phyloP scores from a whole-genome alignment of 2,888 invertebrate species.

The Epirrhoe tristata region DNA sequence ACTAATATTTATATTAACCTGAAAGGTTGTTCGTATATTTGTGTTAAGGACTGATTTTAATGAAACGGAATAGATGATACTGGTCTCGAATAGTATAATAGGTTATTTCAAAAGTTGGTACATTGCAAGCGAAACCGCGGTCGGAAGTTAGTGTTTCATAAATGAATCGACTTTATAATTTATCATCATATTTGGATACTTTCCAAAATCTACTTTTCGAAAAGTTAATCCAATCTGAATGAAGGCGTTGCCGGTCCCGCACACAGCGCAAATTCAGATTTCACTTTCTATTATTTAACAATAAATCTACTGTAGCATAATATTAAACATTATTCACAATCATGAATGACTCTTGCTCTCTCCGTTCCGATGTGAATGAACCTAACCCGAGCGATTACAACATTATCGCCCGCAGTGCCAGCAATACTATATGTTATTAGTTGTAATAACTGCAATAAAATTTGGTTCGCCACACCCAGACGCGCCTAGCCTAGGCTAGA shows the following conservation, averaged over 20 bases:
- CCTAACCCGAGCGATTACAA: constrained; percentile 54
- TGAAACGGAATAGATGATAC: too few species aligned
- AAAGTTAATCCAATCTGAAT: constrained; percentile 24
- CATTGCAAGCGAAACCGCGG: too few species aligned
- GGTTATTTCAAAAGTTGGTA: too few species aligned
- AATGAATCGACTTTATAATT: constrained; percentile 6
- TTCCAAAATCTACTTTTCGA: constrained; percentile 21
- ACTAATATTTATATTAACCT: too few species aligned
- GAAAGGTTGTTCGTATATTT: neutral
- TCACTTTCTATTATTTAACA: constrained; percentile 43
- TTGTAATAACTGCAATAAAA: constrained; percentile 56
- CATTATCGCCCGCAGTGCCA: constrained; percentile 53
- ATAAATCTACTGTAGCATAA: constrained; percentile 29
- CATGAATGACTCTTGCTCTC: constrained; percentile 52
- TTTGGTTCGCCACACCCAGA: constrained; percentile 55
- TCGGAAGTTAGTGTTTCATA: too few species aligned
- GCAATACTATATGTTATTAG: constrained; percentile 52
- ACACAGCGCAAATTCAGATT: constrained; percentile 24
- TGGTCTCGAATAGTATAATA: too few species aligned
- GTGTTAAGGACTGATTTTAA: neutral
- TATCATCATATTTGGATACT: constrained; percentile 14
- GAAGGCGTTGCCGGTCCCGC: constrained; percentile 16
- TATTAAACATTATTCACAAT: constrained; percentile 44
- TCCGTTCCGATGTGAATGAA: constrained; percentile 58
- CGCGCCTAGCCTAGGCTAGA: constrained; percentile 52